phyloP scores from a whole-genome alignment of 2,888 invertebrate genomes.

The Odontocerum albicorne region DNA sequence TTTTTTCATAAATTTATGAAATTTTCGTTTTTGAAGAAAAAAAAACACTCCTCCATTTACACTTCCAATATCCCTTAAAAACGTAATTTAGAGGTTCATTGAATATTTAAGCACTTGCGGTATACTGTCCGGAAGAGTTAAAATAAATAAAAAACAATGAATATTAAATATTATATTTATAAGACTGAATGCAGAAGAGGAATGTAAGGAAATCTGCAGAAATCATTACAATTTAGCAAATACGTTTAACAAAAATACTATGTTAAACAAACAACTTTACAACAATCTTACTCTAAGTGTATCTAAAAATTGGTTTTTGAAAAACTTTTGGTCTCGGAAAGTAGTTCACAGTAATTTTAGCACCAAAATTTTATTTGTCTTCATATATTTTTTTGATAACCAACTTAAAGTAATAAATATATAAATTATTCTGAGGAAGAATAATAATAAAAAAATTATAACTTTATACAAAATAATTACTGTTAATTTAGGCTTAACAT shows the following conservation, averaged over 20 bases:
- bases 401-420: constrained; percentile 18
- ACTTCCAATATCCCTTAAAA: no score
- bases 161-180: constrained; percentile 30
- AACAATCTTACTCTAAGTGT: constrained; percentile 7
- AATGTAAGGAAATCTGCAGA: constrained; percentile 15
- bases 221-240: constrained; percentile 4
- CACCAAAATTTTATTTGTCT: constrained; percentile 31
- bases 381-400: constrained; percentile 11
- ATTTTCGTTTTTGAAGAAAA: no score
- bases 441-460: constrained; percentile 16
- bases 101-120: no score
- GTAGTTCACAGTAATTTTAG: constrained; percentile 31
- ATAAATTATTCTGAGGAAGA: constrained; percentile 23
- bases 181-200: constrained; percentile 24
- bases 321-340: constrained; percentile 31
- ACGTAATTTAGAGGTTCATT: no score
- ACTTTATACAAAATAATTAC: constrained; percentile 25
- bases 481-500: constrained; percentile 27
- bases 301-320: constrained; percentile 17
- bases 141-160: constrained; percentile 10
- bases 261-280: constrained; percentile 9
- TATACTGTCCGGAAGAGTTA: not conserved
- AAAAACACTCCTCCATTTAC: no score
- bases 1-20: no score
- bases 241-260: constrained; percentile 7